Base-by-base conservation (phyloP, 1,140 invertebrate genomes). In the Linepithema humile region DNA sequence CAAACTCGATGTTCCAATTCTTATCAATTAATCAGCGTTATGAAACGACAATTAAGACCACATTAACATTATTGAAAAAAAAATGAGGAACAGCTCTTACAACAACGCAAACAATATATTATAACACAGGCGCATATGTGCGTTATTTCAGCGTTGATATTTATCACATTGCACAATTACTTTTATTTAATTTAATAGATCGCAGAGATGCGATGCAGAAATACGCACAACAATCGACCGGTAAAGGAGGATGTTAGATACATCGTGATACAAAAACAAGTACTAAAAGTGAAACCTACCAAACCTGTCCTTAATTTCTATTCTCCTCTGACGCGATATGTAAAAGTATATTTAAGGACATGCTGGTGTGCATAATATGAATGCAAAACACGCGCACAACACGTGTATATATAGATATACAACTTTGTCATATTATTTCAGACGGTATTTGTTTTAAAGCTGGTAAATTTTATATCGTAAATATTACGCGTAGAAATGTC, bases 271-370 rank as follows among this genome's bases (percentile, higher is more conserved):
- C 53, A 80, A 59, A 67, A 69, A 80, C 50, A 59, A 65, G 50
- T 57, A n/a, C 17, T 17, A 45, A 80, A 69, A 20, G 50, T 40
- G 10, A 67, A 80, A 80, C 64, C 38, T n/a, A 80, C 77, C 77
- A 69, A 80, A 80, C 77, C 64, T 59, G 77, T 62, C 59, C 50
- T 60, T 82, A 57, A 70, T 82, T 70, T 70, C 53, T 82, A 82
- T 82, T 82, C 38, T 69, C 9, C n/a, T 62, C 32, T 62, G 32
- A 62, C 32, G 32, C 17, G 59, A 62, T 60, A 15, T 60, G 17
- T 17, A 35, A 35, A 60, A 35, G 29, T 60, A 60, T n/a, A 60
- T 60, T 5, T 29, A 32, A 7, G 10, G 15, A 43, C 10, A 29
- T 67, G 23, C 29, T 40, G 15, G 7, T 32, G 40, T 59, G 17